Percentiles rank a stretch among this genome's conserved stretches.
phyloP scores from a whole-genome alignment of 2,888 invertebrate species.

The Anthoptus insignis region DNA sequence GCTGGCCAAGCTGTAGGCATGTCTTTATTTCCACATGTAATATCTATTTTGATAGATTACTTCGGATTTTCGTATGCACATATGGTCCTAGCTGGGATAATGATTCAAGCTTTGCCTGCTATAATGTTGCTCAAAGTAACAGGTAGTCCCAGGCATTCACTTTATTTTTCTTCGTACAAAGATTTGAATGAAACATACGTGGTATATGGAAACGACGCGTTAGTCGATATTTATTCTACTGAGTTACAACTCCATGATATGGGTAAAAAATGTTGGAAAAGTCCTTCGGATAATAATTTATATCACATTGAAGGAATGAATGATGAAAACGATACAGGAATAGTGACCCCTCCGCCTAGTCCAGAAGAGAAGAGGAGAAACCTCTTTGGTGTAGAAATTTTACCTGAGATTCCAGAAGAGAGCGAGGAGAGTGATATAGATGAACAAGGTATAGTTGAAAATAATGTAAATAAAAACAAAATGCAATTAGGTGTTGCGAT shows the following conservation, averaged over 20 bases:
- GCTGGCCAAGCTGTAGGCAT: conserved; percentile 80
- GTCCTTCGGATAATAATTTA: conserved; percentile 77
- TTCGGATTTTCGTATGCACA: conserved; percentile 73
- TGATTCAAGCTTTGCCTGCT: conserved; percentile 76
- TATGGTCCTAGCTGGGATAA: conserved; percentile 71
- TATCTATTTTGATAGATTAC: conserved; percentile 69
- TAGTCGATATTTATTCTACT: conserved; percentile 63
- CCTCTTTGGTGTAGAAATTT: conserved; percentile 81
- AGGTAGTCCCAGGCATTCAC: conserved; percentile 61
- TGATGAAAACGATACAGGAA: conserved; percentile 60
- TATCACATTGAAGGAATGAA: conserved; percentile 61
- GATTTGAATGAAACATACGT: conserved; percentile 75
- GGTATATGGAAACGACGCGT: conserved; percentile 68
- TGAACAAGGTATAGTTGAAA: conserved; percentile 56
- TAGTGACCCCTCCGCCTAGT: conserved; percentile 78
- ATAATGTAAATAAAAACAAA: conserved; percentile 60
- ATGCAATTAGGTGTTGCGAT: conserved; percentile 76
- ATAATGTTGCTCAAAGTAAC: conserved; percentile 73
- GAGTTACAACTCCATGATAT: conserved; percentile 77
- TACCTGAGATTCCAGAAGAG: conserved; percentile 85
- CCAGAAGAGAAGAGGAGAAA: conserved; percentile 81
- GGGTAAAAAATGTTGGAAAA: conserved; percentile 79
- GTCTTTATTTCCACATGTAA: conserved; percentile 76
- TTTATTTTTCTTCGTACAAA: conserved; percentile 71
- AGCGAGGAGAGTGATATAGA: conserved; percentile 73